Base-by-base conservation (phyloP, 2,888 invertebrate species). In the Osedax fenrisi region DNA sequence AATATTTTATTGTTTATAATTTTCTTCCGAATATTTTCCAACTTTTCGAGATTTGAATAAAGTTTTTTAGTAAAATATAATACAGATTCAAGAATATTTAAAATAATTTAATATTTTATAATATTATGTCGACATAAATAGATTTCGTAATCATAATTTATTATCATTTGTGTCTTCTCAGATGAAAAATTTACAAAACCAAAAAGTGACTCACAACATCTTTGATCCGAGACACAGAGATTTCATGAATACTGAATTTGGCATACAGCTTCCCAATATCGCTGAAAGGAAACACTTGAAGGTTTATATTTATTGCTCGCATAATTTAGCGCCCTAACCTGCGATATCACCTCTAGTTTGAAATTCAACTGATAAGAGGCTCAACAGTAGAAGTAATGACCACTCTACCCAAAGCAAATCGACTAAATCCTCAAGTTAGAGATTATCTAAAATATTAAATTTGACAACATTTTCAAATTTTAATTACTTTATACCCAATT, bases 211-310 rank as follows among this genome's bases (percentile, higher is more conserved):
- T 21, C 76, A 78, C 23, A 83, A 84, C 41, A 17, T 41, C 10
- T 41, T 41, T 41, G 41, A 83, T 77, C 77, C 80, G 67, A 77
- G 78, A 68, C 84, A 83, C 77, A 76, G 84, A 62, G 77, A 80
- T 22, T 80, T 81, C 10, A 77, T 84, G 75, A 79, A 81, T 73
- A 82, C 83, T 22, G 82, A 79, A 71, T 84, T 81, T 80, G 84
- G 83, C 17, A 81, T 84, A 24, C 82, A 83, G 76, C 79, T 84
- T 2, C 84, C 84, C 21, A 78, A 83, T 10, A 83, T 84, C 17
- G 76, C 75, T 56, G 77, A 80, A 62, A 76, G 77, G 23, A 77
- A 76, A 70, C 24, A 77, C n/a, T 13, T 71, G 13, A 79, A 79
- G 77, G 80, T 80, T 75, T 73, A 64, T 21, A 64, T 64, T 64